Conservation (phyloP, 2,113 vertebrate genomes). For the Hipposideros armiger region DNA sequence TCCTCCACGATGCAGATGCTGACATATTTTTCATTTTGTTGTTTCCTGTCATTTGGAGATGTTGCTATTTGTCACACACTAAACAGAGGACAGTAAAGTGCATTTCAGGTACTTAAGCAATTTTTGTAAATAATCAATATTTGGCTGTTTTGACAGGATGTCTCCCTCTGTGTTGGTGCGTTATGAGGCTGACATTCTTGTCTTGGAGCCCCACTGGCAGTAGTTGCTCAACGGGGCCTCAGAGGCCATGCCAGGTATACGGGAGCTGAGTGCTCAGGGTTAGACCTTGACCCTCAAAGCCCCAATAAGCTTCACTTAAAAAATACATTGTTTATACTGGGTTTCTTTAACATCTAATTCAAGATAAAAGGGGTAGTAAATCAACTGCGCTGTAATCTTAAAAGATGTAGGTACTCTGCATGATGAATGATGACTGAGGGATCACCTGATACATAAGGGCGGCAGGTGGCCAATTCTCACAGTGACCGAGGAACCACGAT, state of each 20-base stretch:
- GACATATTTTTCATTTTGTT: conserved; percentile 34
- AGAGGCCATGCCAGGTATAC: too few relatives aligned
- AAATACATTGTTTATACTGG: background rate
- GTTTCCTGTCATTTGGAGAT: conserved; percentile 59
- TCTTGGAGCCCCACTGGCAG: too few relatives aligned
- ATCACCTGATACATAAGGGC: background rate
- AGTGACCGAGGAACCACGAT: background rate
- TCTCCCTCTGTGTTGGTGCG: background rate
- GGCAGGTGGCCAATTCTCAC: background rate
- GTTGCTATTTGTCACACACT: conserved; percentile 62
- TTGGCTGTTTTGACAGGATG: conserved; percentile 52
- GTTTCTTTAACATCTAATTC: background rate
- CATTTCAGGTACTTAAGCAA: conserved; percentile 23
- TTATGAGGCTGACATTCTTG: background rate
- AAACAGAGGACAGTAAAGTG: background rate
- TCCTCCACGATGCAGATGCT: conserved; percentile 41
- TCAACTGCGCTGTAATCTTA: background rate
- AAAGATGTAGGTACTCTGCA: background rate
- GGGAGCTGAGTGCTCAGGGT: background rate
- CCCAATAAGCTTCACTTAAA: background rate
- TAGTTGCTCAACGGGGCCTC: background rate
- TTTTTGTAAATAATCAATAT: conserved; percentile 44
- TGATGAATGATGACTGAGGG: background rate
- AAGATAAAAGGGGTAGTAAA: background rate
- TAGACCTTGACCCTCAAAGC: background rate